These are phyloP conservation scores for Allenopithecus nigroviridis DNA, from an alignment of 2,797 vertebrate species.

Conservation along the genomic window DNA sequence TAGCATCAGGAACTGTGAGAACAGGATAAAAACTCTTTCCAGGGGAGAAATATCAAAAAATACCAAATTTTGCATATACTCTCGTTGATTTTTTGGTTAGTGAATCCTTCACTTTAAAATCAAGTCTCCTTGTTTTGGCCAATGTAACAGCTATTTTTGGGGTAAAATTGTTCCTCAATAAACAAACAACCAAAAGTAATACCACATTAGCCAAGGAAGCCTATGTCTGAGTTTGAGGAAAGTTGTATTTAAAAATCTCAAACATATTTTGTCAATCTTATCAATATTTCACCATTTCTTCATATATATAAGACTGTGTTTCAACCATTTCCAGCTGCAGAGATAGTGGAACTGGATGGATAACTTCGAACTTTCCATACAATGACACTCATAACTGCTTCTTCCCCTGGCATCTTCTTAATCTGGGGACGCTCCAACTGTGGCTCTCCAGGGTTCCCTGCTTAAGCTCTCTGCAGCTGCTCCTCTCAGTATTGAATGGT, in stretches of 20 bases:
- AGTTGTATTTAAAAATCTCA: not conserved
- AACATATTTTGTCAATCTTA: not conserved
- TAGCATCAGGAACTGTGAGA: not conserved
- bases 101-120: not conserved
- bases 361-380: not conserved
- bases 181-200: not conserved
- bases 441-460: not conserved
- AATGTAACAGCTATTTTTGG: not conserved
- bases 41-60: not conserved
- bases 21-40: not conserved
- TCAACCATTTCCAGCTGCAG: not conserved
- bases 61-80: not conserved
- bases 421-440: not conserved
- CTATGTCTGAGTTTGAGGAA: not conserved
- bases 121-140: not conserved
- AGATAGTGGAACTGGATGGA: not conserved
- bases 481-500: slow-evolving; percentile 26
- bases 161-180: not conserved
- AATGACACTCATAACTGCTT: not conserved
- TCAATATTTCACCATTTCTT: not conserved
- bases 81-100: not conserved
- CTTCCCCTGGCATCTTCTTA: slow-evolving; percentile 40
- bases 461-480: slow-evolving; percentile 50
- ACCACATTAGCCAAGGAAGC: not conserved
- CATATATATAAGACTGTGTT: not conserved